These are phyloP conservation scores for Agrilus planipennis DNA, from an alignment of 1,140 invertebrate genomes.

Conservation along the genomic window DNA sequence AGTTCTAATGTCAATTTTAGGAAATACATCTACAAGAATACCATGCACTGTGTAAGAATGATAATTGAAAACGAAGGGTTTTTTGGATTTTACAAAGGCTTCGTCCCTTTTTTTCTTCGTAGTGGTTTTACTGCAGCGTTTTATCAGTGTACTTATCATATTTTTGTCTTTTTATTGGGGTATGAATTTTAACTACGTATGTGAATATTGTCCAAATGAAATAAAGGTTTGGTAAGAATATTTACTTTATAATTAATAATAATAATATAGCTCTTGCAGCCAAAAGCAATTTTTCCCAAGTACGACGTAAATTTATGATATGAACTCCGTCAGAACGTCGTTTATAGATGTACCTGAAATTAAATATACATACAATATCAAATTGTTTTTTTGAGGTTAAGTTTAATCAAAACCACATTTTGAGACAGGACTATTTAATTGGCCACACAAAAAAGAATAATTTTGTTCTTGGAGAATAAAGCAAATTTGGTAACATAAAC, in stretches of 20 bases:
- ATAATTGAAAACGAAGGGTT: constrained; percentile 84
- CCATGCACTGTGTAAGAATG: constrained; percentile 75
- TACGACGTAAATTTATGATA: constrained; percentile 92
- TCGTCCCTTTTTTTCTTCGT: constrained; percentile 85
- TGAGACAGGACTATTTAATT: no score
- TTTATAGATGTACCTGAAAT: constrained; percentile 80
- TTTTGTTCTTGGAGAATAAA: no score
- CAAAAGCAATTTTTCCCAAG: constrained; percentile 95
- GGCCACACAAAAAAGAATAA: no score
- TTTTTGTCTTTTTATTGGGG: background rate
- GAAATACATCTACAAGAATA: constrained; percentile 67
- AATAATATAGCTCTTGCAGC: constrained; percentile 97
- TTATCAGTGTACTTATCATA: constrained; percentile 85
- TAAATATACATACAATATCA: no score
- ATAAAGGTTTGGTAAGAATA: no score
- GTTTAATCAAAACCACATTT: no score
- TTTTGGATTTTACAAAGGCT: constrained; percentile 86
- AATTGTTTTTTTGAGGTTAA: no score
- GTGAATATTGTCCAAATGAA: background rate
- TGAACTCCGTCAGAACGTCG: constrained; percentile 86
- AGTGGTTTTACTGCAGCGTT: constrained; percentile 96
- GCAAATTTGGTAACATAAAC: no score
- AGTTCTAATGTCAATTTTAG: constrained; percentile 39
- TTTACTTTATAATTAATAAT: no score
- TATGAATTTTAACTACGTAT: background rate